Base-by-base conservation (phyloP, 2,113 vertebrate species). In the Ptychochromis oligacanthus region DNA sequence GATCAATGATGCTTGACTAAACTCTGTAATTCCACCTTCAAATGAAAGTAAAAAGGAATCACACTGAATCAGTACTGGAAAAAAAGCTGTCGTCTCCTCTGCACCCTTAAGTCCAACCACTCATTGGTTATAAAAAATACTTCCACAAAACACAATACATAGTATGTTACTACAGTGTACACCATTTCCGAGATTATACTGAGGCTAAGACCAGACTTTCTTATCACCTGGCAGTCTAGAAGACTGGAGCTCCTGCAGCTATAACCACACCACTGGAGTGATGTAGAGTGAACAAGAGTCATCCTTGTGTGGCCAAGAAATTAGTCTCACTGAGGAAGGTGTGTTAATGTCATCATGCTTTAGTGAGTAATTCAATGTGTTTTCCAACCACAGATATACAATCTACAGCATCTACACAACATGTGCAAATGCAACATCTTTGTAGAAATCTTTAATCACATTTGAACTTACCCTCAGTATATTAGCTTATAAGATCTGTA, bases 1-100 rank as follows among this genome's bases (percentile, higher is more conserved):
- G 40, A 55, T 61, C 77, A n/a, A 7, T 65, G 55, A 67, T 43
- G 49, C 74, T 34, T 55, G n/a, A 85, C 49, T 56, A 31, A 91
- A 75, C 24, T 52, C 46, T 52, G 13, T n/a, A 72, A 52, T 52
- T 13, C 20, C n/a, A 70, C 36, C 10, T 34, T 31, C 36, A 85
- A 64, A 38, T 18, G 14, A 61, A 3, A 7, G 18, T 34, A 20
- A 78, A 80, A 6, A 24, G 20, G 9, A 79, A 28, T 9, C 9
- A 14, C 4, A 20, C 46, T 15, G 3, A 57, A 49, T 80, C 46
- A 52, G n/a, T 3, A 6, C 9, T 52, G 13, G 28, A 4, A 31
- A 56, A 54, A 11, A 38, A 26, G 12, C n/a, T n/a, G 7, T 5
- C 0, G 31, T 78, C 5, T 74, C 5, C 1, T 22, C 8, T 67